These are phyloP conservation scores for Drosophila nigritarsus DNA, from an alignment of 2,888 invertebrate species.

Conservation along the genomic window DNA sequence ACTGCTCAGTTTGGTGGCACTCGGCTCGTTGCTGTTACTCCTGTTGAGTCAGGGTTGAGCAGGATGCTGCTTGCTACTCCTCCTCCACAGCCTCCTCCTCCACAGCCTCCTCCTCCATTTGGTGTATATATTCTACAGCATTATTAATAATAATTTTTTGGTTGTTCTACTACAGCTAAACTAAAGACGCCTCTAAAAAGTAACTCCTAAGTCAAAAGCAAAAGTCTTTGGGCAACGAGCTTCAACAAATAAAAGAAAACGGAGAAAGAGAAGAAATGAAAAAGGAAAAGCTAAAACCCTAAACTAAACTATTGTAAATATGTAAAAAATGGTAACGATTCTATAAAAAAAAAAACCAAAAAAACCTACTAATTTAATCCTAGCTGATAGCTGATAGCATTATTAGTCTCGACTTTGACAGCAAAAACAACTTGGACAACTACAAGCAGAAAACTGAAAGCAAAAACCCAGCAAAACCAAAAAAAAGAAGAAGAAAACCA, in stretches of 20 bases:
- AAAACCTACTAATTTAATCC: slow-evolving; percentile 62
- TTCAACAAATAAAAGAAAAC: slow-evolving; percentile 48
- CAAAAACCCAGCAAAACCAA: slow-evolving; percentile 28
- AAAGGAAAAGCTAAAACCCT: slow-evolving; percentile 26
- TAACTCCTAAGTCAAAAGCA: slow-evolving; percentile 24
- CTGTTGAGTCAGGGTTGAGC: slow-evolving; percentile 38
- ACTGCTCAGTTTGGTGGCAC: slow-evolving; percentile 4
- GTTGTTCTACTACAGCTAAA: slow-evolving; percentile 36
- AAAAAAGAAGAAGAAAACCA: slow-evolving; percentile 24
- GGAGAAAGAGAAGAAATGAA: slow-evolving; percentile 16
- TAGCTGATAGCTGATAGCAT: slow-evolving; percentile 58
- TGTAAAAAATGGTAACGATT: slow-evolving; percentile 63
- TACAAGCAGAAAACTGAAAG: slow-evolving; percentile 24
- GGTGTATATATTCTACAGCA: slow-evolving; percentile 66
- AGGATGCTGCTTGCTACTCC: neutral
- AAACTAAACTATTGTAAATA: slow-evolving; percentile 69
- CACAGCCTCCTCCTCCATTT: neutral
- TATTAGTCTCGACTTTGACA: slow-evolving; percentile 66
- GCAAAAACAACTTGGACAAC: slow-evolving; percentile 40
- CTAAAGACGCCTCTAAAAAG: slow-evolving; percentile 16
- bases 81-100: neutral
- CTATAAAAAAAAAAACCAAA: slow-evolving; percentile 34
- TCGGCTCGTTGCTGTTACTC: slow-evolving; percentile 22
- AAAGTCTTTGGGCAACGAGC: slow-evolving; percentile 63
- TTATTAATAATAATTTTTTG: slow-evolving; percentile 30